phyloP scores from a whole-genome alignment of 2,797 vertebrate genomes.

The Pogoniulus pusillus region DNA sequence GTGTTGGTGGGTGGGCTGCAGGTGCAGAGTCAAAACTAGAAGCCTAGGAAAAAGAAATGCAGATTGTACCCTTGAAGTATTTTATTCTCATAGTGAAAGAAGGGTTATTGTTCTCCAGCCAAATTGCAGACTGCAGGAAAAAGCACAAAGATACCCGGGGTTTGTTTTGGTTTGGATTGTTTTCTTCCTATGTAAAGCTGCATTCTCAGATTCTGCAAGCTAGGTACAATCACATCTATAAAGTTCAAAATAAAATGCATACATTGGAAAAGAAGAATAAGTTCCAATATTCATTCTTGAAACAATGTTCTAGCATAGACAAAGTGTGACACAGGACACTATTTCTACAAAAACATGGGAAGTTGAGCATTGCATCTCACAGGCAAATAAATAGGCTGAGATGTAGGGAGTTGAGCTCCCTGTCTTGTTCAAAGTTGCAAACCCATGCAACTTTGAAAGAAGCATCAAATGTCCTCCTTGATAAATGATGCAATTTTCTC shows the following conservation, averaged over 20 bases:
- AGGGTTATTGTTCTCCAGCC: neutral
- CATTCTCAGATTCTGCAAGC: neutral
- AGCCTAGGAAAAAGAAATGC: too few relatives aligned
- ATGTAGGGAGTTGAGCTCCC: neutral
- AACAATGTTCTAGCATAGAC: neutral
- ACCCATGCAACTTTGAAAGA: neutral
- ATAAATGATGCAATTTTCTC: neutral
- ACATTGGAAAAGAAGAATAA: neutral
- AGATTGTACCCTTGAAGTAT: neutral
- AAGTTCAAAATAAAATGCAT: neutral
- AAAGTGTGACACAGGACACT: neutral
- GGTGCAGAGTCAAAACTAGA: too few relatives aligned
- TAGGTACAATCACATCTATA: neutral
- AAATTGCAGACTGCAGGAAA: neutral
- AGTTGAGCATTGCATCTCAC: neutral
- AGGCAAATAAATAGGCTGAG: neutral
- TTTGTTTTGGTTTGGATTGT: too few relatives aligned
- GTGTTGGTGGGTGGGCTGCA: too few relatives aligned
- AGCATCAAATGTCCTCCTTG: neutral
- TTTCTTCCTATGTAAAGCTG: too few relatives aligned
- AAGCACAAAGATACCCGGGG: neutral
- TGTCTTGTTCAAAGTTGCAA: neutral
- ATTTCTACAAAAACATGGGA: neutral
- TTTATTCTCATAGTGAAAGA: neutral
- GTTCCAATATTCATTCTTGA: neutral